A percentile compares a stretch with the other conserved stretches of the same genome.
phyloP scores from a whole-genome alignment of 2,888 invertebrate genomes.

The Macrosiphum euphorbiae region DNA sequence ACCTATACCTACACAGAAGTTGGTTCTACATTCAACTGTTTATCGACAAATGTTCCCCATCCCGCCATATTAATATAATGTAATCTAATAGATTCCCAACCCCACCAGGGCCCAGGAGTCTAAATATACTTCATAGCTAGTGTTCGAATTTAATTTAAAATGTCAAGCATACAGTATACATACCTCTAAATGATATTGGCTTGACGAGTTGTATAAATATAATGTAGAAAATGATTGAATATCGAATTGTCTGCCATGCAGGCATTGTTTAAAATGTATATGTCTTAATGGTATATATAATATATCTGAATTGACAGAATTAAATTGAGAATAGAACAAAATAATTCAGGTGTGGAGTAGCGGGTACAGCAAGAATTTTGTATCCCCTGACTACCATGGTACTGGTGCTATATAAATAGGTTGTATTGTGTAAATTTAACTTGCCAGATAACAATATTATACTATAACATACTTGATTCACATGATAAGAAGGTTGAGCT shows the following conservation, averaged over 20 bases:
- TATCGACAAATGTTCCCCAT: not conserved
- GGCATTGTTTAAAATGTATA: not conserved
- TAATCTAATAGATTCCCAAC: not conserved
- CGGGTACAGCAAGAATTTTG: not conserved
- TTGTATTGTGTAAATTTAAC: not conserved
- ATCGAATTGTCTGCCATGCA: not conserved
- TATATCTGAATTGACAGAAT: not conserved
- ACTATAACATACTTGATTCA: not conserved
- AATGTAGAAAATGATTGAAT: not conserved
- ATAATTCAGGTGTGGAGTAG: not conserved
- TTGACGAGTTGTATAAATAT: not conserved
- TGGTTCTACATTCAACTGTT: not conserved
- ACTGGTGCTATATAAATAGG: not conserved
- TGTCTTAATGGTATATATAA: not conserved
- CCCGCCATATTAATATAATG: not conserved
- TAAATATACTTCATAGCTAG: not conserved
- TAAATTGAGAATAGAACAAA: not conserved
- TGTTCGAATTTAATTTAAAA: conserved; percentile 3
- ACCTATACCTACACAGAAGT: not conserved
- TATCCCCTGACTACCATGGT: not conserved
- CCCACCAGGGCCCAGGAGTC: not conserved
- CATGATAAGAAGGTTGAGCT: not conserved
- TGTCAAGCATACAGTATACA: not conserved
- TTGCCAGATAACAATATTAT: not conserved
- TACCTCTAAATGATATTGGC: not conserved